Evolutionary conservation across 2,888 invertebrate genomes (phyloP).

Genomic region (Dorcus hopei): DNA sequence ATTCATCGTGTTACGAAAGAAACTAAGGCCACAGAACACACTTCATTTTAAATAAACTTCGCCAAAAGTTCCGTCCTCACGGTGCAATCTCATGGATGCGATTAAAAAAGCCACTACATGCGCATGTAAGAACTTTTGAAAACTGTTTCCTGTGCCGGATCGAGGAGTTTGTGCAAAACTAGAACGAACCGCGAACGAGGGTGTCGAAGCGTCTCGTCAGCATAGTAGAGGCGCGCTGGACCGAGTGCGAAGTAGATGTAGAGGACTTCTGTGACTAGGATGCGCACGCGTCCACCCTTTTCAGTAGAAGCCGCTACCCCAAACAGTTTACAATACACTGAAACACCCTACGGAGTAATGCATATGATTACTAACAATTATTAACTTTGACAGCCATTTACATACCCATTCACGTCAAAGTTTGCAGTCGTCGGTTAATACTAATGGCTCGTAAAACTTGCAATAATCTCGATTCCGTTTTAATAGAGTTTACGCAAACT

Average conservation of each 20-base stretch:
- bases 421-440: too few relatives aligned
- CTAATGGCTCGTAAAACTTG: too few relatives aligned
- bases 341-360: constrained; percentile 29
- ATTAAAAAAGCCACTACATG: too few relatives aligned
- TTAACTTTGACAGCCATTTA: constrained; percentile 34
- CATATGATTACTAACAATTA: constrained; percentile 35
- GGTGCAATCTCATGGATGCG: too few relatives aligned
- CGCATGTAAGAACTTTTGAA: not conserved
- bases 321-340: constrained; percentile 29
- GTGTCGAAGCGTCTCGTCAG: constrained; percentile 27
- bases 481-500: too few relatives aligned
- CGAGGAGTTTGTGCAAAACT: not conserved
- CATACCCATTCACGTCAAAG: too few relatives aligned
- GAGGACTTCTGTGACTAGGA: constrained; percentile 4
- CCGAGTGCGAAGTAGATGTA: constrained; percentile 32
- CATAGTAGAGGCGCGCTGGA: constrained; percentile 30
- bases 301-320: constrained; percentile 13
- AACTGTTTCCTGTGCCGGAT: not conserved
- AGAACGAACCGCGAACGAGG: constrained; percentile 16
- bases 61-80: too few relatives aligned
- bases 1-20: not conserved
- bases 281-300: constrained; percentile 21
- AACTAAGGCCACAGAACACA: constrained; percentile 14
- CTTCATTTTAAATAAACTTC: constrained; percentile 14
- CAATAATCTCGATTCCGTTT: too few relatives aligned